Evolutionary conservation across 2,888 invertebrate genomes (phyloP).

Genomic region (Diaphora mendica): DNA sequence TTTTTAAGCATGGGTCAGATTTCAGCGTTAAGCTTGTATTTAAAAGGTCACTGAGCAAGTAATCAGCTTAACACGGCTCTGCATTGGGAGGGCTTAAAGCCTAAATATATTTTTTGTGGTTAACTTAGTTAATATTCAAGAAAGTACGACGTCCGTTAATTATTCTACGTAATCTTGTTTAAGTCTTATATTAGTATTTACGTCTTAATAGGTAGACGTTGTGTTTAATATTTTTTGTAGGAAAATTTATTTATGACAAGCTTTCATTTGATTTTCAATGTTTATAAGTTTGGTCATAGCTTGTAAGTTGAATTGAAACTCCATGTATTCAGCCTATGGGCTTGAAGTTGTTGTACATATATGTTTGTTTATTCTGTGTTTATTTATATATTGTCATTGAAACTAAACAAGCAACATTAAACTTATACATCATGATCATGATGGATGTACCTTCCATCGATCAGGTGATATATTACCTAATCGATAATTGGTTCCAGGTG

Average conservation of each 20-base stretch:
- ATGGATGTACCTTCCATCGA: too few relatives aligned
- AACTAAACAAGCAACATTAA: too few relatives aligned
- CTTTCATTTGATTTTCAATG: too few relatives aligned
- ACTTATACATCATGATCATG: too few relatives aligned
- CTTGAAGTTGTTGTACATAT: too few relatives aligned
- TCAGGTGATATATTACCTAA: too few relatives aligned
- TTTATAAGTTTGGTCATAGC: too few relatives aligned
- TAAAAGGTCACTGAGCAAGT: slow-evolving; percentile 65
- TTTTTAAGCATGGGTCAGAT: slow-evolving; percentile 61
- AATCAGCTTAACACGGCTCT: slow-evolving; percentile 65
- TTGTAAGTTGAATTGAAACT: too few relatives aligned
- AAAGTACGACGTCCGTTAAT: slow-evolving; percentile 34
- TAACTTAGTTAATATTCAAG: slow-evolving; percentile 43
- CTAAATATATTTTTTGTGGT: slow-evolving; percentile 45
- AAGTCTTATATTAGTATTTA: slow-evolving; percentile 21
- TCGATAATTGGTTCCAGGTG: too few relatives aligned
- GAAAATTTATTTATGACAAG: background rate
- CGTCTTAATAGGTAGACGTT: slow-evolving; percentile 13
- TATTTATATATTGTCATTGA: too few relatives aligned
- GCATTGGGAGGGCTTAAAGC: slow-evolving; percentile 42
- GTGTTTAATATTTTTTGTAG: background rate
- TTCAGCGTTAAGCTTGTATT: slow-evolving; percentile 62
- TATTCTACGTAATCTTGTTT: slow-evolving; percentile 30
- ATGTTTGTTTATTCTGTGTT: too few relatives aligned
- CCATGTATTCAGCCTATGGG: too few relatives aligned